phyloP scores from a whole-genome alignment of 1,140 invertebrate genomes.

The Zelostemma sp. region DNA sequence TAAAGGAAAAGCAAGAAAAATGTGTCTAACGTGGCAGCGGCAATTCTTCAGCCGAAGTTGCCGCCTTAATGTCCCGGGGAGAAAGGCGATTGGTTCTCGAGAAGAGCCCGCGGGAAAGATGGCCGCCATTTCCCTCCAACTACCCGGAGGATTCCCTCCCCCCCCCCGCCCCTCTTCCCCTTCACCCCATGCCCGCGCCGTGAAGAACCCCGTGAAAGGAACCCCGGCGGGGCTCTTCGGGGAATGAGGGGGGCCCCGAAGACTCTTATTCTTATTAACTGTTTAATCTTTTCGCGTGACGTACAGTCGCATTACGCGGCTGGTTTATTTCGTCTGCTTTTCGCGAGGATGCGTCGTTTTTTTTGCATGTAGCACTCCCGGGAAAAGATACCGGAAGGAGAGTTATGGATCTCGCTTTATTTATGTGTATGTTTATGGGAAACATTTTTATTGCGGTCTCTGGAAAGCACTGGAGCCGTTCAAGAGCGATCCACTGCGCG shows the following conservation, averaged over 20 bases:
- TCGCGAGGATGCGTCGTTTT: constrained; percentile 43
- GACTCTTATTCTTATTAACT: constrained; percentile 72
- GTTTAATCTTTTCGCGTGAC: constrained; percentile 71
- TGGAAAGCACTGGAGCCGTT: neutral
- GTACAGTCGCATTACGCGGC: constrained; percentile 66
- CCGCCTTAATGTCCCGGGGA: constrained; percentile 67
- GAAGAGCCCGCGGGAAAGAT: constrained; percentile 69
- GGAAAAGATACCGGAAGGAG: constrained; percentile 30
- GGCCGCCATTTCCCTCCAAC: constrained; percentile 71
- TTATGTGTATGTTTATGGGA: constrained; percentile 24
- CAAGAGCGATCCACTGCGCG: neutral
- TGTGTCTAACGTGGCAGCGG: constrained; percentile 70
- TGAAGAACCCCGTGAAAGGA: constrained; percentile 51
- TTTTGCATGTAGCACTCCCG: constrained; percentile 28
- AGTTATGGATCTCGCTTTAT: constrained; percentile 27
- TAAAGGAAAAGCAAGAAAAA: constrained; percentile 73
- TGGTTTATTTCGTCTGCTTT: constrained; percentile 66
- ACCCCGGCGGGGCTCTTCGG: constrained; percentile 52
- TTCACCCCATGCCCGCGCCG: constrained; percentile 32
- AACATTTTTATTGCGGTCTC: neutral
- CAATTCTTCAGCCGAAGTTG: constrained; percentile 71
- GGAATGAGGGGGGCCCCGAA: constrained; percentile 57
- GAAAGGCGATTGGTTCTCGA: constrained; percentile 70
- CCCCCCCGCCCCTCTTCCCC: no score
- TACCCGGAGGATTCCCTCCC: constrained; percentile 63